Evolutionary conservation across 2,113 vertebrate species (phyloP).

Genomic region (Oreocharis arfaki): DNA sequence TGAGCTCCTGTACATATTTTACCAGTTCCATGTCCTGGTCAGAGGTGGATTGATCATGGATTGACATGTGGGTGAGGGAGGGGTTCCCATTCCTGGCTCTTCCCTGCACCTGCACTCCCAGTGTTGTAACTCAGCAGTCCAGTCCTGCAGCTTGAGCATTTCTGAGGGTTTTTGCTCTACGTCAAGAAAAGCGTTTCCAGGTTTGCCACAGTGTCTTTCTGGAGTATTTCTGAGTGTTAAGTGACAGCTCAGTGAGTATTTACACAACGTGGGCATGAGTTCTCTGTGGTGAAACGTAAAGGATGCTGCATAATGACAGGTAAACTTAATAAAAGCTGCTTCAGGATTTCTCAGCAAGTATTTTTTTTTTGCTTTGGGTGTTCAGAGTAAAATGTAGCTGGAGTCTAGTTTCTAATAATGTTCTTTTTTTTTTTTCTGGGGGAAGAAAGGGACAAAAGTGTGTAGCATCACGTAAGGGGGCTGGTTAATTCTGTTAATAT

Average conservation of each 20-base stretch:
- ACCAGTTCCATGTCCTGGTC: constrained; percentile 7
- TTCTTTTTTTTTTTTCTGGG: background rate
- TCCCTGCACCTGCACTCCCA: background rate
- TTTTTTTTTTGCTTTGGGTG: background rate
- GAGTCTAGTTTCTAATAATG: background rate
- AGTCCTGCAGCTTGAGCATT: background rate
- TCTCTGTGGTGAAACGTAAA: constrained; percentile 43
- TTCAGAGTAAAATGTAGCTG: background rate
- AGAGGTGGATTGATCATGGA: background rate
- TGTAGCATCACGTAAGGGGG: background rate
- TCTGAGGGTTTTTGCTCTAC: background rate
- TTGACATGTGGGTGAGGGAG: background rate
- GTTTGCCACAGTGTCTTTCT: background rate
- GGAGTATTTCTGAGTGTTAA: constrained; percentile 52
- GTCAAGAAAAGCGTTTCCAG: background rate
- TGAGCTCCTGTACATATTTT: background rate
- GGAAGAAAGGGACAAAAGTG: background rate
- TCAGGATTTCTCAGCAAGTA: background rate
- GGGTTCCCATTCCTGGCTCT: background rate
- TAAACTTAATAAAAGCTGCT: background rate
- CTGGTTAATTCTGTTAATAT: fast-evolving
- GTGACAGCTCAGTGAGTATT: constrained; percentile 65
- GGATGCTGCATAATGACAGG: background rate
- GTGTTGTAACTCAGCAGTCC: background rate
- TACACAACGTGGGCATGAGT: constrained; percentile 36